A percentile compares a stretch with the other conserved stretches of the same genome.
phyloP scores from a whole-genome alignment of 2,797 vertebrate species.

The Benthosema pterotum region DNA sequence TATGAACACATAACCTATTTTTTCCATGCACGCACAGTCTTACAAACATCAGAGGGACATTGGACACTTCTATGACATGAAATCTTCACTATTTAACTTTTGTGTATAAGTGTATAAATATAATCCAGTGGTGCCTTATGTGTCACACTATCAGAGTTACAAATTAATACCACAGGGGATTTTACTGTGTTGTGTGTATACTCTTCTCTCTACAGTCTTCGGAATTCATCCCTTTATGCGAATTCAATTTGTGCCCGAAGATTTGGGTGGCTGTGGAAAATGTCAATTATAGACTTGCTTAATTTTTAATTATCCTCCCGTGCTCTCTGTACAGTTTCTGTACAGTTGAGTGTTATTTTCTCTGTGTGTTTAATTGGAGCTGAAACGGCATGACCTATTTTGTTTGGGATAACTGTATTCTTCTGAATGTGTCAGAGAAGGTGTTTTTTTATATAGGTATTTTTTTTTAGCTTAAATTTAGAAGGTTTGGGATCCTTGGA shows the following conservation, averaged over 20 bases:
- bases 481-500: slow-evolving; percentile 43
- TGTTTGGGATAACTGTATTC: slow-evolving; percentile 74
- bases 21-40: slow-evolving; percentile 70
- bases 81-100: no score
- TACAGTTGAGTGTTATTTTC: slow-evolving; percentile 68
- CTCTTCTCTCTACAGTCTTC: slow-evolving; percentile 39
- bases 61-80: slow-evolving; percentile 37
- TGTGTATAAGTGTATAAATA: no score
- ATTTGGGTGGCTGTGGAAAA: slow-evolving; percentile 62
- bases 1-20: slow-evolving; percentile 83
- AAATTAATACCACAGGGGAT: no score
- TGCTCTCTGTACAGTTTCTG: slow-evolving; percentile 66
- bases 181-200: slow-evolving; percentile 39
- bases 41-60: slow-evolving; percentile 61
- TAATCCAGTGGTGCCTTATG: no score
- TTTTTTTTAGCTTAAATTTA: slow-evolving; percentile 75
- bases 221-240: slow-evolving; percentile 42
- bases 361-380: slow-evolving; percentile 77
- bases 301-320: slow-evolving; percentile 76
- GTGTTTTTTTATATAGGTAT: no score
- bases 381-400: slow-evolving; percentile 85
- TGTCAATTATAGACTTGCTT: slow-evolving; percentile 72
- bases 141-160: no score
- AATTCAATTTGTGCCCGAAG: slow-evolving; percentile 50
- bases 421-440: slow-evolving; percentile 71